A percentile compares a stretch with the other conserved stretches of the same genome.
These are phyloP conservation scores for Brevipalpus yothersi DNA, from an alignment of 1,140 invertebrate species.

Conservation along the genomic window DNA sequence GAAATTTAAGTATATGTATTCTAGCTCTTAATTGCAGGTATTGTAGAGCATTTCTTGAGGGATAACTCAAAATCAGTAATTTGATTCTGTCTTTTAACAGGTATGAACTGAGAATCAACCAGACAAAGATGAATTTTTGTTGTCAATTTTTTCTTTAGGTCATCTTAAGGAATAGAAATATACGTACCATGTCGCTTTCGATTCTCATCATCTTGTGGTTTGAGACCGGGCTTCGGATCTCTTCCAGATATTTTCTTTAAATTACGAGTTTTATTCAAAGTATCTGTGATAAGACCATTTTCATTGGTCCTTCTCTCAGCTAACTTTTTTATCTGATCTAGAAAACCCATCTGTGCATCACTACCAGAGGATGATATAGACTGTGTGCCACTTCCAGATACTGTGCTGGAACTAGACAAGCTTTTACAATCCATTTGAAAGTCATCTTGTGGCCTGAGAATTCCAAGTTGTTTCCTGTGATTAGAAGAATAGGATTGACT, in stretches of 20 bases:
- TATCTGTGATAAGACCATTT: conserved; percentile 1
- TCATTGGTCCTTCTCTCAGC: neutral
- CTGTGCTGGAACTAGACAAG: neutral
- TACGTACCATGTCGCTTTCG: conserved; percentile 2
- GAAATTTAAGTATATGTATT: neutral
- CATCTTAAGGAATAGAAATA: neutral
- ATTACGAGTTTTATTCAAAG: neutral
- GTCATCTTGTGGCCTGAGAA: neutral
- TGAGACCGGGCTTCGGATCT: neutral
- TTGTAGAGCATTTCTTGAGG: neutral
- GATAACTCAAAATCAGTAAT: too few species aligned
- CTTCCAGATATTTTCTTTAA: neutral
- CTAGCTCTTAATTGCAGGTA: neutral
- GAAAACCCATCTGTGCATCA: neutral
- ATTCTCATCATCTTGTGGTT: neutral
- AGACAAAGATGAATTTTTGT: neutral
- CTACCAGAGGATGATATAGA: neutral
- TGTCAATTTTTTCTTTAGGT: neutral
- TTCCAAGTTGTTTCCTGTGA: conserved; percentile 2
- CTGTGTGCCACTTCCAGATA: neutral
- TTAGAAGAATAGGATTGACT: too few species aligned
- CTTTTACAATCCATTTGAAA: neutral
- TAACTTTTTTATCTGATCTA: conserved; percentile 2
- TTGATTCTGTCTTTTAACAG: too few species aligned
- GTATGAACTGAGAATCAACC: neutral